Percentiles rank a stretch among this genome's conserved stretches.
phyloP scores from a whole-genome alignment of 2,888 invertebrate species.

The Drosophila sordidula region DNA sequence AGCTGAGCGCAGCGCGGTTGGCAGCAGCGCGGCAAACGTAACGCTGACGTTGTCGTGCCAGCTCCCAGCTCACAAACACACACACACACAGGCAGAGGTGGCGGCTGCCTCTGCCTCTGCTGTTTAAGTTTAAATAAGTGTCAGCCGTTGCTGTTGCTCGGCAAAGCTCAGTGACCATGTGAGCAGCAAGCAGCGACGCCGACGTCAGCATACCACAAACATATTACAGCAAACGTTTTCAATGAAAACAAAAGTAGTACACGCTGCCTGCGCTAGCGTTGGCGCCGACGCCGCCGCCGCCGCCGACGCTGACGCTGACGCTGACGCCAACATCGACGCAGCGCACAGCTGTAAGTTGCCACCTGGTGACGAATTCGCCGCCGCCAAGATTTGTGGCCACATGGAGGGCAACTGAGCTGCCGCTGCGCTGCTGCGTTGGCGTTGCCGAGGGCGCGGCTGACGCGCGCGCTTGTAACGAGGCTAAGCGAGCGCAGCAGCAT shows the following conservation, averaged over 20 bases:
- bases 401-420: conserved; percentile 66
- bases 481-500: conserved; percentile 59
- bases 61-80: conserved; percentile 33
- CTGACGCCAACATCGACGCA: conserved; percentile 14
- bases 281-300: conserved; percentile 18
- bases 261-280: conserved; percentile 54
- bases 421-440: conserved; percentile 51
- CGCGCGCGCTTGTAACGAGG: conserved; percentile 73
- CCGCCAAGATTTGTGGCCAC: conserved; percentile 62
- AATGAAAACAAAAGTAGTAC: conserved; percentile 80
- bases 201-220: conserved; percentile 68
- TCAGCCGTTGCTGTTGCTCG: conserved; percentile 42
- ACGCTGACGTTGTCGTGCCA: conserved; percentile 39
- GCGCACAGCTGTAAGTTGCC: conserved; percentile 55
- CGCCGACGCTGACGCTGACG: conserved; percentile 17
- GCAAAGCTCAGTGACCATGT: conserved; percentile 80
- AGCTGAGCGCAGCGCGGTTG: conserved; percentile 20
- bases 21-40: conserved; percentile 36
- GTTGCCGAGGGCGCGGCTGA: conserved; percentile 74
- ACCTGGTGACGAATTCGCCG: conserved; percentile 71
- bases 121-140: conserved; percentile 65
- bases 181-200: conserved; percentile 55
- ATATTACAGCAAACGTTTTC: conserved; percentile 79
- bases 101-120: conserved; percentile 28
- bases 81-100: conserved; percentile 11